Base-by-base conservation (phyloP, 2,888 invertebrate genomes). In the Clunio marinus region DNA sequence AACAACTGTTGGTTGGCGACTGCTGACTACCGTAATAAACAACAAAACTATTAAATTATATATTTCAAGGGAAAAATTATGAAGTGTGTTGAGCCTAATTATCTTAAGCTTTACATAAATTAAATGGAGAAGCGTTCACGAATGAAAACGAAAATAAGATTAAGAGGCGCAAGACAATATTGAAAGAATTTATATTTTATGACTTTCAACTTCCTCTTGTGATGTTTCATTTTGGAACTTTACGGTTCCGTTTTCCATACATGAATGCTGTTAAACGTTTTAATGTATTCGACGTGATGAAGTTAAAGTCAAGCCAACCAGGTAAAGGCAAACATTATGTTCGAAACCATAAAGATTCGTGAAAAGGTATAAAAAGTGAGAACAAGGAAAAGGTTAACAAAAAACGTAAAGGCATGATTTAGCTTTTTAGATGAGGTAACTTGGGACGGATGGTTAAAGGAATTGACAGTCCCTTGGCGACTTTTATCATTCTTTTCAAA, bases 261-360 rank as follows among this genome's bases (percentile, higher is more conserved):
- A n/a, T 59, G 35, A 32, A 59, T 59, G 45, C 13, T 59, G 55
- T 55, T 66, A 66, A 66, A 66, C 35, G 46, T 55, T 45, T 66
- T 66, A 66, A 66, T 66, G 66, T 28, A 66, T 66, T 22, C 51
- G n/a, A 66, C 66, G 66, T 66, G 66, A 66, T 66, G 55, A 35
- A 46, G 46, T n/a, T n/a, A n/a, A n/a, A n/a, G n/a, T n/a, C n/a
- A n/a, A n/a, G n/a, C n/a, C n/a, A n/a, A n/a, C 46, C 66, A 66
- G 66, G 66, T 66, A 66, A 22, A 66, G 51, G 13, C 35, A 32
- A 32, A 32, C 35, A 62, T 41, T 32, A 27, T 27, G 27, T 32
- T 32, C 35, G 35, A 5, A 8, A 32, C 35, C 35, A 8, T 51
- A 20, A 7, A 51, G 13, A 4, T 15, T 41, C 41, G 51, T 3